Base-by-base conservation (phyloP, 2,113 vertebrate species). In the Atrichornis clamosus region DNA sequence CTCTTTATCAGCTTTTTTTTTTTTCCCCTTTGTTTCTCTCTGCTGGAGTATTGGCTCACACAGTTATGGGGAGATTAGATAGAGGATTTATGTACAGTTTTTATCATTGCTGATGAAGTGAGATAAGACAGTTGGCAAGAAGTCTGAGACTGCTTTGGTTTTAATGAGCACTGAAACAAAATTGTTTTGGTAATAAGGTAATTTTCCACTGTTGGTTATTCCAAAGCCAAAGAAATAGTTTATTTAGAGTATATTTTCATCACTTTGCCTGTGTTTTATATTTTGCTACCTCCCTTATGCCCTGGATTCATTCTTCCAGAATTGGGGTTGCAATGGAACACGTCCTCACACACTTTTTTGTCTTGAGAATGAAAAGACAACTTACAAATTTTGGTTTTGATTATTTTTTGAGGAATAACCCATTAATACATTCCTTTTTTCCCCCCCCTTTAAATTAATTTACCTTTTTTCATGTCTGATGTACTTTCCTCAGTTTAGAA, bases 161-260 rank as follows among this genome's bases (percentile, higher is more conserved):
- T 95, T 96, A 95, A 96, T 84, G 67, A 91, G 87, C 13, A 2
- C 90, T 91, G 84, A 96, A 87, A 90, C 44, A 72, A 85, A 94
- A 81, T 78, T 93, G 49, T 87, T 95, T 93, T 84, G 56, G 65
- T 90, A 97, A 95, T 97, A 90, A 83, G 73, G 92, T 96, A 95
- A 93, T 78, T 97, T 97, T 96, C 94, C 90, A 93, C 81, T 89
- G 64, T 32, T 94, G 50, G 60, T 75, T 94, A 76, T 85, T 87
- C 49, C 49, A 69, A 70, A 92, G 58, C 67, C 76, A 75, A 74
- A 89, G 47, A 67, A 72, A 76, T 52, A 24, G 60, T 79, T 89
- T 78, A 82, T 82, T 89, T 84, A 79, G 60, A 55, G 28, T 52
- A 84, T 59, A 76, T 70, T 83, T 72, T 63, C 73, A 82, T 69